Percentiles rank a stretch among this genome's conserved stretches.
phyloP scores from a whole-genome alignment of 1,140 invertebrate species.

The Solenopsis invicta region DNA sequence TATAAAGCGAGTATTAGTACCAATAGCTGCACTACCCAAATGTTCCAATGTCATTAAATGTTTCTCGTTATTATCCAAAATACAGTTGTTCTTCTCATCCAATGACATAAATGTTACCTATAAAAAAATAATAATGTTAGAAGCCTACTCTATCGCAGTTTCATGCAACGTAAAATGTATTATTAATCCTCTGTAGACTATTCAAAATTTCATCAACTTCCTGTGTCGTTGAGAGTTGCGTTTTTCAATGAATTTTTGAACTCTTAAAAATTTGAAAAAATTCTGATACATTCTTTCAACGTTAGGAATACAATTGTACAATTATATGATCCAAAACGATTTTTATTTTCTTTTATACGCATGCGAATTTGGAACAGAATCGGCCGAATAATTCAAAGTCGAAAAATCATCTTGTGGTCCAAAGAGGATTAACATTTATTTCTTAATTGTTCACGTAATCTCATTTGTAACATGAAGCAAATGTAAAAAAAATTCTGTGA shows the following conservation, averaged over 20 bases:
- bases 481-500: neutral
- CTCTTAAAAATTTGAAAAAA: no score
- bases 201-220: no score
- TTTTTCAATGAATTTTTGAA: no score
- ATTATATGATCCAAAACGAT: no score
- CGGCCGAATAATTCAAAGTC: no score
- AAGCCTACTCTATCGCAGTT: neutral
- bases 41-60: conserved; percentile 63
- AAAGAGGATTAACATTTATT: neutral
- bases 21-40: conserved; percentile 60
- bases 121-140: conserved; percentile 38
- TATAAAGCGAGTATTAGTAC: conserved; percentile 67
- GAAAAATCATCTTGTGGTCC: no score
- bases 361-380: no score
- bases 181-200: neutral
- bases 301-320: no score
- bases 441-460: neutral
- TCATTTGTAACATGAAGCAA: conserved; percentile 17
- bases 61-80: conserved; percentile 68
- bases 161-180: neutral
- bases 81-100: conserved; percentile 81
- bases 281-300: no score
- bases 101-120: conserved; percentile 86
- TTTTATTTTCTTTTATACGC: no score
- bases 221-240: no score